Evolutionary conservation across 2,888 invertebrate species (phyloP).

Genomic region (Synergus umbraculus): DNA sequence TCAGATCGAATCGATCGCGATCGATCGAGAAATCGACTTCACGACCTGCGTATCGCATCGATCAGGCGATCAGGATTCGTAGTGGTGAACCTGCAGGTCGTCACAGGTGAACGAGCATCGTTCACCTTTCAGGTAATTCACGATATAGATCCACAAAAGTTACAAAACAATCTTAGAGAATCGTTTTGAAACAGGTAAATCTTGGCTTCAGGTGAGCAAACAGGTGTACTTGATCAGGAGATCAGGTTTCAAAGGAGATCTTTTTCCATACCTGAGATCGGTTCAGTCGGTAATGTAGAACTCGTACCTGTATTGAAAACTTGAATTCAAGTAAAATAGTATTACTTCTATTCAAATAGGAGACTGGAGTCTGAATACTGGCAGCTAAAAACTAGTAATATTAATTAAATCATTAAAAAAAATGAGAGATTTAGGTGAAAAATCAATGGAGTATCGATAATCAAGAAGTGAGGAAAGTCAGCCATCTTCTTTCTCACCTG

Average conservation of each 20-base stretch:
- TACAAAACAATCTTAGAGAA: conserved; percentile 19
- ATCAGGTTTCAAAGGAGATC: conserved; percentile 67
- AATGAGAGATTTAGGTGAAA: neutral
- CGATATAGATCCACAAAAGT: neutral
- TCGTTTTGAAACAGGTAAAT: conserved; percentile 58
- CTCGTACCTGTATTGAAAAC: neutral
- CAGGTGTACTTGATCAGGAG: conserved; percentile 70
- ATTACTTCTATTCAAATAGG: neutral
- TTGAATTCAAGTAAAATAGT: neutral
- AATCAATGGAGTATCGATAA: conserved; percentile 29
- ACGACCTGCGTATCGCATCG: conserved; percentile 47
- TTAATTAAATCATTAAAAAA: neutral
- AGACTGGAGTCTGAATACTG: neutral
- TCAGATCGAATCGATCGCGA: conserved; percentile 21
- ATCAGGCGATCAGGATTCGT: conserved; percentile 51
- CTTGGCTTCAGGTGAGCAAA: conserved; percentile 71
- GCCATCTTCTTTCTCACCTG: conserved; percentile 58
- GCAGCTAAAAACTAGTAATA: neutral
- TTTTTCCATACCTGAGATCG: conserved; percentile 46
- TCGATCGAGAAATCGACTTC: conserved; percentile 56
- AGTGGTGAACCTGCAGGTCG: neutral
- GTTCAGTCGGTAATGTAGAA: conserved; percentile 37
- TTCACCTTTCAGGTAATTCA: neutral
- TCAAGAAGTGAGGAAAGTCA: conserved; percentile 42
- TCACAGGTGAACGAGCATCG: neutral